Conservation (phyloP, 53 echinoderm and acorn worm genomes). For the Patiria pectinifera region DNA sequence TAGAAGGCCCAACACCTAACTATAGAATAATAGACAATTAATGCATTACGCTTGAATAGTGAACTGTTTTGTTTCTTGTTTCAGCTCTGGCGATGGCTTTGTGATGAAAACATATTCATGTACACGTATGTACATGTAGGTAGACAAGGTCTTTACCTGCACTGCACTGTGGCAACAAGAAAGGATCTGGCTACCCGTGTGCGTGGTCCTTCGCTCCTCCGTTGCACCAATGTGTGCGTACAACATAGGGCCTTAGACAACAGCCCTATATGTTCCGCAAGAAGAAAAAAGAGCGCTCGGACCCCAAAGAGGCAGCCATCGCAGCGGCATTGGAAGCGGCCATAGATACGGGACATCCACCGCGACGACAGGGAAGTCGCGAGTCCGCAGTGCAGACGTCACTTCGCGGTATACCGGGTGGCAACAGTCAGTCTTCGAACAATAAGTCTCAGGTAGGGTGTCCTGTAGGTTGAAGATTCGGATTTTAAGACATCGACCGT, state of each 20-base stretch:
- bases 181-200: neutral
- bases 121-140: too few species aligned
- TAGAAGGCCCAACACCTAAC: too few species aligned
- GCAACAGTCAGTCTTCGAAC: neutral
- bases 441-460: too few species aligned
- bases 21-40: too few species aligned
- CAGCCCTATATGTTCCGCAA: slow-evolving; percentile 53
- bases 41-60: too few species aligned
- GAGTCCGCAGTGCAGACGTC: slow-evolving; percentile 52
- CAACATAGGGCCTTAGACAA: neutral
- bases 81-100: too few species aligned
- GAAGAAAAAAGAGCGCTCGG: slow-evolving; percentile 54
- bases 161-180: neutral
- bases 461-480: too few species aligned
- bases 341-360: neutral
- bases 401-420: slow-evolving; percentile 11
- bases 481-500: too few species aligned
- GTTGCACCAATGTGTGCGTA: neutral
- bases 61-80: too few species aligned
- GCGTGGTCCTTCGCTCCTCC: neutral
- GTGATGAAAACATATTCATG: too few species aligned
- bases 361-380: slow-evolving; percentile 26
- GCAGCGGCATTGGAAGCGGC: slow-evolving; percentile 38
- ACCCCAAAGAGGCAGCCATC: slow-evolving; percentile 49
- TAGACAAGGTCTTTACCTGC: neutral